These are phyloP conservation scores for Chloroceryle inda DNA, from an alignment of 2,797 vertebrate species.

Conservation along the genomic window DNA sequence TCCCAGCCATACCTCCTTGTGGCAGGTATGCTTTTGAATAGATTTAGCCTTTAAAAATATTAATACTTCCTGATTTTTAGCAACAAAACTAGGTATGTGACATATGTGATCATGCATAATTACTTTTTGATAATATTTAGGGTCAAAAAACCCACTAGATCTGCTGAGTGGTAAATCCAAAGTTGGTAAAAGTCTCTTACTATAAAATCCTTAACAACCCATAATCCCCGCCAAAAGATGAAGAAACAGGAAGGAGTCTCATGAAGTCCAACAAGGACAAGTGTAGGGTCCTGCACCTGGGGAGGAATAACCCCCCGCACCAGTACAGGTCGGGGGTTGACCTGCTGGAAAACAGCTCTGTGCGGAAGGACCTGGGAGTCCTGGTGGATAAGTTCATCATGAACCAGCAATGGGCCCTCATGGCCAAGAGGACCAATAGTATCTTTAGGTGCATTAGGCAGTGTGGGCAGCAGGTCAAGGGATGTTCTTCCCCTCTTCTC, in stretches of 20 bases:
- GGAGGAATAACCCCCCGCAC: too few species aligned
- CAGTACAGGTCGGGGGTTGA: neutral
- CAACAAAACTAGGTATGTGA: neutral
- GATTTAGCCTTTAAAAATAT: neutral
- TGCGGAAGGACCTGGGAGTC: neutral
- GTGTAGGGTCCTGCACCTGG: too few species aligned
- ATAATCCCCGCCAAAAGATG: rapidly evolving
- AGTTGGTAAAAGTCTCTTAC: neutral
- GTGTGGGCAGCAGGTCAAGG: neutral
- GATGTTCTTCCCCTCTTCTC: neutral
- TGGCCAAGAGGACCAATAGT: neutral
- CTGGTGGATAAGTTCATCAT: neutral
- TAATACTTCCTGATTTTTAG: neutral
- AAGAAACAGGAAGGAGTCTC: neutral
- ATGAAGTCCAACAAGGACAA: too few species aligned
- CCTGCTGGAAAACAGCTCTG: neutral
- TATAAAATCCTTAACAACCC: neutral
- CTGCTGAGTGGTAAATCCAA: neutral
- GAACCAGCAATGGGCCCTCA: neutral
- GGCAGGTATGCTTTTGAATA: neutral
- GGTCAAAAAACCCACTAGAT: neutral
- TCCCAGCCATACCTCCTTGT: neutral
- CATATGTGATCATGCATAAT: neutral
- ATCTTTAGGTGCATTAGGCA: neutral
- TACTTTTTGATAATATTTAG: neutral